Percentiles rank a stretch among this genome's conserved stretches.
Evolutionary conservation across 2,797 vertebrate genomes (phyloP).

Genomic region (Setipinna tenuifilis): DNA sequence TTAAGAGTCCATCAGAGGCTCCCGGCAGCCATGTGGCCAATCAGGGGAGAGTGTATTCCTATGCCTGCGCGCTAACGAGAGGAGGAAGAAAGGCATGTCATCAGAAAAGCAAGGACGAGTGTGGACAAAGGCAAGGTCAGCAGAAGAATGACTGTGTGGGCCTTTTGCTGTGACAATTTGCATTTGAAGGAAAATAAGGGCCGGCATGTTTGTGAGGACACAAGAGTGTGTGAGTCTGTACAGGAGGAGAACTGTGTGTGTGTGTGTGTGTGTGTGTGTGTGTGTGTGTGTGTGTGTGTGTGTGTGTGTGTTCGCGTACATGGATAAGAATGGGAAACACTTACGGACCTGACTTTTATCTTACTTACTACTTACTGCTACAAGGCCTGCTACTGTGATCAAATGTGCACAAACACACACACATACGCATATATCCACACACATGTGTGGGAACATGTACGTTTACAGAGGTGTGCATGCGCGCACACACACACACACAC

Average conservation of each 20-base stretch:
- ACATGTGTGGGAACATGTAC: background rate
- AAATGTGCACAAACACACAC: conserved; percentile 9
- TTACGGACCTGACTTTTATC: too few species aligned
- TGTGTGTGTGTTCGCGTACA: too few species aligned
- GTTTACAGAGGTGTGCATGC: too few species aligned
- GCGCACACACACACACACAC: too few species aligned
- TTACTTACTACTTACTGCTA: too few species aligned
- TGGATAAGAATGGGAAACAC: too few species aligned
- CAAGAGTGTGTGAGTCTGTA: background rate
- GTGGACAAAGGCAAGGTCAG: conserved; percentile 2
- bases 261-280: too few species aligned
- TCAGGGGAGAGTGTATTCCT: background rate
- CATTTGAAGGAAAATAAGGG: background rate
- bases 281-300: too few species aligned
- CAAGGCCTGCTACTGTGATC: background rate
- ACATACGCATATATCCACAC: conserved; percentile 15
- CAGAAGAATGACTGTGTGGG: background rate
- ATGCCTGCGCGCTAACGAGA: background rate
- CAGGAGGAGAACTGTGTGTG: background rate
- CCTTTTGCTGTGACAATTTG: background rate
- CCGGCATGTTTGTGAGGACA: background rate
- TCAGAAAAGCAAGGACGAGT: conserved; percentile 5
- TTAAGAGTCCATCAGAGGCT: background rate
- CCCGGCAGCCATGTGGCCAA: background rate
- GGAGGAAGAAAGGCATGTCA: background rate